Evolutionary conservation across 2,888 invertebrate genomes (phyloP), one percentile per base, ranked within the genome.

Genomic region (Pelosia muscerda): DNA sequence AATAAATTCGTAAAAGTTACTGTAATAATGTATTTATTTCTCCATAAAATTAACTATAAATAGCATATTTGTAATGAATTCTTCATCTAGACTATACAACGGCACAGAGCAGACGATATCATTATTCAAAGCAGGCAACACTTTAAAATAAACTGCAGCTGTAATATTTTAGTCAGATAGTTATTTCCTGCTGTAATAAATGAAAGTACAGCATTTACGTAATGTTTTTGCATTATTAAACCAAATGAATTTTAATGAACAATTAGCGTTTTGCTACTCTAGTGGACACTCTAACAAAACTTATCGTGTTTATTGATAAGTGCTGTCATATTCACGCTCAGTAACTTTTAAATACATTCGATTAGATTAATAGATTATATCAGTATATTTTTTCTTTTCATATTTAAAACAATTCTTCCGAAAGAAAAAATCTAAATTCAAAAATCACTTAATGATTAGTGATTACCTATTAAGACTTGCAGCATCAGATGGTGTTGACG

Each of bases 91-190:
- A 49, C 49, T 49, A n/a, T 49, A 49, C 2, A 23, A 59, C 22
- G 59, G 34, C 25, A 25, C 25, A 19, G 25, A 38, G 25, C 22
- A 15, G 4, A 38, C 25, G 25, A 59, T 59, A 25, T 38, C 38
- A 59, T 59, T 59, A 59, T 59, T 34, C 59, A 38, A 59, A 59
- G 25, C 22, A 59, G 59, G 38, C 25, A 59, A 19, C 23, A 19
- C 25, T 38, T 34, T 38, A 38, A 59, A 59, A 49, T 59, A 38
- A 59, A 22, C 19, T 59, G 19, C 61, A 28, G 56, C 26, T 57
- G 38, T 64, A 64, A 61, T 59, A 59, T 19, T 19, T 59, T 25
- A 4, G 23, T 59, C 25, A 10, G 25, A 59, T 19, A 38, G 38
- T 38, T 38, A 38, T 59, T 38, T 59, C 23, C 25, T 25, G 15